phyloP scores from a whole-genome alignment of 30 jellyfish, hydroid and myxozoan species.

The Turritopsis rubra region DNA sequence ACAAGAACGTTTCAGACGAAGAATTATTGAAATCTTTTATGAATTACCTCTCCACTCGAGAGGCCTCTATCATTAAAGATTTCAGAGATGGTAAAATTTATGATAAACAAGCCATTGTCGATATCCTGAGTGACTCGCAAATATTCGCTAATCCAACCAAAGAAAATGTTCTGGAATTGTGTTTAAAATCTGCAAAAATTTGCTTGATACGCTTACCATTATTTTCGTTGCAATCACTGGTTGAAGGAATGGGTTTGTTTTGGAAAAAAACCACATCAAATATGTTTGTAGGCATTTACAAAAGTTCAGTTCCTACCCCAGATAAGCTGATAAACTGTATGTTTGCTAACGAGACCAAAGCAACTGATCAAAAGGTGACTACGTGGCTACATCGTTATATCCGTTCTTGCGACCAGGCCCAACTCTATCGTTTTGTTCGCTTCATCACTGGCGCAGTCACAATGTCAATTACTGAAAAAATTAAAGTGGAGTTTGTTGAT shows the following conservation, averaged over 20 bases:
- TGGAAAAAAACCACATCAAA: neutral
- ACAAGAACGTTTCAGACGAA: constrained; percentile 7
- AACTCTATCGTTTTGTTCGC: constrained; percentile 7
- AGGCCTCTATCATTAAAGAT: too few relatives aligned
- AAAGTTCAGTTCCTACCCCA: neutral
- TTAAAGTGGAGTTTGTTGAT: constrained; percentile 14
- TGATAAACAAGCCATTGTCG: neutral
- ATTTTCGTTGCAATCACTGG: constrained; percentile 10
- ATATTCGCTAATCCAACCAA: constrained; percentile 5
- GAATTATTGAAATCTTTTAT: constrained; percentile 5
- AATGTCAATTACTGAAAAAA: neutral
- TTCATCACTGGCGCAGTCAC: constrained; percentile 19
- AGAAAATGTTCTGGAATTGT: constrained; percentile 1
- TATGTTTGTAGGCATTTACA: neutral
- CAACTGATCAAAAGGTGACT: neutral
- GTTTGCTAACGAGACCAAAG: neutral
- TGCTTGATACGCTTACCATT: constrained; percentile 7
- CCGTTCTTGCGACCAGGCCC: constrained; percentile 6
- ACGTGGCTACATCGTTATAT: constrained; percentile 18
- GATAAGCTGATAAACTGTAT: constrained; percentile 11
- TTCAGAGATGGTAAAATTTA: constrained; percentile 1
- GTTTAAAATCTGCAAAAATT: neutral
- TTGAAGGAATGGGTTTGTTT: constrained; percentile 6
- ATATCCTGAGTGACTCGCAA: neutral
- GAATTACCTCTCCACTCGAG: neutral